Percentiles rank a stretch among this genome's conserved stretches.
Conservation (phyloP, 2,888 invertebrate genomes). For the Argyresthia goedartella region DNA sequence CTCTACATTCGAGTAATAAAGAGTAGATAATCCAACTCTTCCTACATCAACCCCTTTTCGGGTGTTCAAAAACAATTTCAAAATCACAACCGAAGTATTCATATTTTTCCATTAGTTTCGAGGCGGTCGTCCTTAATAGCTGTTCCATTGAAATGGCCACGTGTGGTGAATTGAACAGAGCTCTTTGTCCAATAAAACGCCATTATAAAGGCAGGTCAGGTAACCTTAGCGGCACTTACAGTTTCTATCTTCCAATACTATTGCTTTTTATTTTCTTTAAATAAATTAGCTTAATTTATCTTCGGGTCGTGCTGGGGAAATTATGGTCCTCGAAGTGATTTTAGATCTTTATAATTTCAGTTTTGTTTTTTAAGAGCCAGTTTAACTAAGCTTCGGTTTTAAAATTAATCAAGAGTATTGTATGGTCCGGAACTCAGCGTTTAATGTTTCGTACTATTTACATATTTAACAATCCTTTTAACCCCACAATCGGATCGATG, state of each 20-base stretch:
- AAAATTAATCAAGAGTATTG: too few species aligned
- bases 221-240: background rate
- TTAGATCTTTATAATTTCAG: background rate
- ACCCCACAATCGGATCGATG: too few species aligned
- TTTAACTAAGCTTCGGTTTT: too few species aligned
- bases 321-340: background rate
- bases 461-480: too few species aligned
- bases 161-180: background rate
- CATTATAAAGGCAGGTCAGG: background rate
- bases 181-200: background rate
- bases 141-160: conserved; percentile 3
- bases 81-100: background rate
- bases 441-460: too few species aligned
- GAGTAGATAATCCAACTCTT: too few species aligned
- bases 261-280: background rate
- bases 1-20: too few species aligned
- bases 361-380: too few species aligned
- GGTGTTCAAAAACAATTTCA: too few species aligned
- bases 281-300: background rate
- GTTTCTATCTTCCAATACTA: conserved; percentile 1
- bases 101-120: conserved; percentile 3
- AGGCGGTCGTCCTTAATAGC: background rate
- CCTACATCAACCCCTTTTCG: too few species aligned
- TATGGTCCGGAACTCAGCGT: too few species aligned
- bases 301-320: background rate